Evolutionary conservation across 1,140 invertebrate species (phyloP).

Genomic region (Drosophila arawakana): DNA sequence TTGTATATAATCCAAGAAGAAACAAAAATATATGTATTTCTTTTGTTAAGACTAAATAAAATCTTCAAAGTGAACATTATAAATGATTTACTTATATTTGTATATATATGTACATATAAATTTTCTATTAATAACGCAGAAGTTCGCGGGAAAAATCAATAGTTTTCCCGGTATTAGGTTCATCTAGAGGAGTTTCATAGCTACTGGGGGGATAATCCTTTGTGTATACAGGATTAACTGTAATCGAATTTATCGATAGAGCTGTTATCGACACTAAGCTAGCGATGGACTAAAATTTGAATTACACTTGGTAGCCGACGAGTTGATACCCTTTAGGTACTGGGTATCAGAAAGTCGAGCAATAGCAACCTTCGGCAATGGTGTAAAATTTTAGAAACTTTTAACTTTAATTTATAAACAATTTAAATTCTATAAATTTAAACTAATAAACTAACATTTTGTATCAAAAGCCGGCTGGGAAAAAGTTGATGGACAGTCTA

Average conservation of each 20-base stretch:
- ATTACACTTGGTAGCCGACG: too few species aligned
- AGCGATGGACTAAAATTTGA: neutral
- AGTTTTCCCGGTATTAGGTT: neutral
- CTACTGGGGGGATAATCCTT: neutral
- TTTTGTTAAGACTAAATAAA: neutral
- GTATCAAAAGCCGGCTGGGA: conserved; percentile 15
- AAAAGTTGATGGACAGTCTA: conserved; percentile 15
- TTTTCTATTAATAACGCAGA: neutral
- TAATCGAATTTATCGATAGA: neutral
- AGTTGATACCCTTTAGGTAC: too few species aligned
- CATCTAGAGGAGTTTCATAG: too few species aligned
- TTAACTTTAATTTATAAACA: neutral
- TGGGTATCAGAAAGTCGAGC: neutral
- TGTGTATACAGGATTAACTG: neutral
- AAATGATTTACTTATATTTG: neutral
- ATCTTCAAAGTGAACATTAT: neutral
- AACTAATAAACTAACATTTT: conserved; percentile 2
- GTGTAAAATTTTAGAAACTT: neutral
- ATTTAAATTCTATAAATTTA: neutral
- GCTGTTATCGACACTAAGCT: neutral
- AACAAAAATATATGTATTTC: neutral
- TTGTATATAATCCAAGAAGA: neutral
- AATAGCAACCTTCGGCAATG: conserved; percentile 9
- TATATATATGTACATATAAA: neutral
- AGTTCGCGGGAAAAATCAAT: neutral